Conservation (phyloP, 2,888 invertebrate species). For the Caenorhabditis sulstoni region DNA sequence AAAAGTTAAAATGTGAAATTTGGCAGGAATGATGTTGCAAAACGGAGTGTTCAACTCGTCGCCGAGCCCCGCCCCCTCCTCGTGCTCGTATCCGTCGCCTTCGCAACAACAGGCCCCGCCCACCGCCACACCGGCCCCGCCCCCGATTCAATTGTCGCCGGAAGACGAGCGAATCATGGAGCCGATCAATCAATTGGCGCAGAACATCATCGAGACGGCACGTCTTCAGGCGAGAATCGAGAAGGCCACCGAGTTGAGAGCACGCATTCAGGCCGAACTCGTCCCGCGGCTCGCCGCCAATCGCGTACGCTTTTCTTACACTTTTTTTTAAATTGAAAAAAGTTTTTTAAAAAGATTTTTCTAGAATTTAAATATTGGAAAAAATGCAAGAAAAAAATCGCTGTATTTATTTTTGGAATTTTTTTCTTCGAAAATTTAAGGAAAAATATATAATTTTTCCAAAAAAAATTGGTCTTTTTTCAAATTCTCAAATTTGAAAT, state of each 20-base stretch:
- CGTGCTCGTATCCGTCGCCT: conserved; percentile 13
- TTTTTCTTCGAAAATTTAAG: no score
- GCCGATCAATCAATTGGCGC: conserved; percentile 19
- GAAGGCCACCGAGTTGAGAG: conserved; percentile 31
- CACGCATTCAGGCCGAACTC: conserved; percentile 36
- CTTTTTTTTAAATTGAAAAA: no score
- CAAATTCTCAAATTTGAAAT: background rate
- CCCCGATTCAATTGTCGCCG: conserved; percentile 21
- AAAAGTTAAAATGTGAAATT: no score
- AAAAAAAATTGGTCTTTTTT: no score
- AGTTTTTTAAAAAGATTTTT: no score
- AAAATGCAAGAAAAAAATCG: no score
- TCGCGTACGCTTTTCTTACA: no score
- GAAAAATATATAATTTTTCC: no score
- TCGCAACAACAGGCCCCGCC: conserved; percentile 12
- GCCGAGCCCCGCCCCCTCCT: no score
- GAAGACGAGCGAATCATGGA: conserved; percentile 46
- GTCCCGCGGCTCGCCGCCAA: conserved; percentile 29
- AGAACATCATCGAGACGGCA: conserved; percentile 20
- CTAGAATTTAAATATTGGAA: no score
- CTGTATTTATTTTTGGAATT: no score
- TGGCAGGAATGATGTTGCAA: conserved; percentile 19
- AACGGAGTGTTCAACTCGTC: background rate
- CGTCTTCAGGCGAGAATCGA: conserved; percentile 26
- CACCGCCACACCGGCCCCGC: background rate